Percentiles rank a stretch among this genome's conserved stretches.
phyloP scores from a whole-genome alignment of 1,140 invertebrate genomes.

The Anoplolepis gracilipes region DNA sequence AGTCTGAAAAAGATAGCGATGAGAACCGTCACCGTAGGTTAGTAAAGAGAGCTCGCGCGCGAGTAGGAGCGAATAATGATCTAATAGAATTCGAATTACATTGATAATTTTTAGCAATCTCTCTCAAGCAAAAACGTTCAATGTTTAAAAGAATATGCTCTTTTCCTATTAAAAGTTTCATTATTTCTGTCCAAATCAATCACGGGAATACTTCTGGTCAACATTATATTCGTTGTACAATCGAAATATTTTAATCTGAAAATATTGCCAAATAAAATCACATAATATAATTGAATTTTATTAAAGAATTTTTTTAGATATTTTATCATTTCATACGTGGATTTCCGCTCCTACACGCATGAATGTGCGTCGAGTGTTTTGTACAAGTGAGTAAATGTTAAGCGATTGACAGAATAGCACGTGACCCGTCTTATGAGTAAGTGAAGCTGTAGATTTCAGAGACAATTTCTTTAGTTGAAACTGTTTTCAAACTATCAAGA shows the following conservation, averaged over 20 bases:
- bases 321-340: neutral
- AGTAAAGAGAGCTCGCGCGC: slow-evolving; percentile 37
- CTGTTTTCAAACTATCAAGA: too few relatives aligned
- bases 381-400: slow-evolving; percentile 58
- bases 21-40: slow-evolving; percentile 72
- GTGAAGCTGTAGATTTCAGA: too few relatives aligned
- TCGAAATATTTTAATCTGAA: neutral
- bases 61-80: slow-evolving; percentile 1
- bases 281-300: neutral
- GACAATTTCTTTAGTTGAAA: too few relatives aligned
- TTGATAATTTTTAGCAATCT: neutral
- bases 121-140: neutral
- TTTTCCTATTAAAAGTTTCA: neutral
- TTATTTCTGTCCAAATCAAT: neutral
- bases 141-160: neutral
- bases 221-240: neutral
- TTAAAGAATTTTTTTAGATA: too few relatives aligned
- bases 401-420: slow-evolving; percentile 52
- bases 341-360: slow-evolving; percentile 30
- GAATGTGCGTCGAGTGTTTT: slow-evolving; percentile 32
- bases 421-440: slow-evolving; percentile 29
- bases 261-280: neutral
- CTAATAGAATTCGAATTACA: neutral
- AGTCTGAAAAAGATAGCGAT: slow-evolving; percentile 89
- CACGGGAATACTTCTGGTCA: neutral